These are phyloP conservation scores for Pteropus alecto DNA, from an alignment of 2,113 vertebrate genomes.

Conservation along the genomic window DNA sequence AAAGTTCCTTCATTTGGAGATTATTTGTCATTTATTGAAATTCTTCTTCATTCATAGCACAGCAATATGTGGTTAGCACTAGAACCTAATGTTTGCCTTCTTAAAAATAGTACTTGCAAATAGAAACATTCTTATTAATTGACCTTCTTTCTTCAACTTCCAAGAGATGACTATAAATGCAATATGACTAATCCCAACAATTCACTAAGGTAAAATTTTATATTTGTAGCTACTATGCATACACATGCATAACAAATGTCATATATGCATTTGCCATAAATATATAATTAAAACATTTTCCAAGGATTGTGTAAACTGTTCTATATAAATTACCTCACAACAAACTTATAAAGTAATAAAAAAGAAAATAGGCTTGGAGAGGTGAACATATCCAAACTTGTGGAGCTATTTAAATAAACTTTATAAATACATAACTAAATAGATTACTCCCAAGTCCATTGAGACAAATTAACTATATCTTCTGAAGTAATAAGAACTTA, in stretches of 20 bases:
- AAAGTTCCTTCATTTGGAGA: not conserved
- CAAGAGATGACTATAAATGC: not conserved
- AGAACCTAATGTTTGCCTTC: not conserved
- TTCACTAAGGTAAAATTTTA: not conserved
- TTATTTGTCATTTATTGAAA: not conserved
- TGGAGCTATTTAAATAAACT: not conserved
- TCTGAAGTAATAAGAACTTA: not conserved
- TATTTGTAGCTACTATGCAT: not conserved
- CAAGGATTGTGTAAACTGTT: not conserved
- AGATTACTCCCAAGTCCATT: not conserved
- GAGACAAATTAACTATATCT: not conserved
- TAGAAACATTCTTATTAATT: not conserved
- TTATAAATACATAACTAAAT: not conserved
- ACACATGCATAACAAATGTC: not conserved
- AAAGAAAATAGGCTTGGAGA: not conserved
- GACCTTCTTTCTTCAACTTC: not conserved
- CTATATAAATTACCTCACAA: not conserved
- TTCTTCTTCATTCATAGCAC: not conserved
- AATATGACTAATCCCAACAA: conserved; percentile 19
- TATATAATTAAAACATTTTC: not conserved
- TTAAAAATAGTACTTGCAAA: not conserved
- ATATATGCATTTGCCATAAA: not conserved
- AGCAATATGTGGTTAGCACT: not conserved
- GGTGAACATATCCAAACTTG: not conserved
- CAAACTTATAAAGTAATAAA: not conserved